phyloP scores from a whole-genome alignment of 2,113 vertebrate genomes.

The Anguilla japonica region DNA sequence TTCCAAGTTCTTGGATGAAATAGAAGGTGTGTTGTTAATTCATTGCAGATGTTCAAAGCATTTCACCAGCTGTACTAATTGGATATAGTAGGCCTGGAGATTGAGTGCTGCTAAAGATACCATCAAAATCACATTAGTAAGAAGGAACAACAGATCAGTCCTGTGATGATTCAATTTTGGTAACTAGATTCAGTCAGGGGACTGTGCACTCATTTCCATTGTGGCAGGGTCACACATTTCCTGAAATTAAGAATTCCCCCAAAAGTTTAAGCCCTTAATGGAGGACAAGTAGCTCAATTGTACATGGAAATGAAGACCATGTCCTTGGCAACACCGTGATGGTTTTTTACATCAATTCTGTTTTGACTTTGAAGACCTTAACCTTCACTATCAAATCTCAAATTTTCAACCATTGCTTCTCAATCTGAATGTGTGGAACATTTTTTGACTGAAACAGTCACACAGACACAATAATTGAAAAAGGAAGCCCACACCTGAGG shows the following conservation, averaged over 20 bases:
- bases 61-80: conserved; percentile 21
- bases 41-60: neutral
- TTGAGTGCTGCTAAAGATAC: conserved; percentile 9
- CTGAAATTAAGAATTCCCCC: neutral
- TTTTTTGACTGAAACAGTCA: neutral
- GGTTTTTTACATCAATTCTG: neutral
- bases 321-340: neutral
- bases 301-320: neutral
- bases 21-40: conserved; percentile 9
- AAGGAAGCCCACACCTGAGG: no score
- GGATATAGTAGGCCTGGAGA: neutral
- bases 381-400: neutral
- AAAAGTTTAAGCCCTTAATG: neutral
- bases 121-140: conserved; percentile 12
- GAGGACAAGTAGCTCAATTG: neutral
- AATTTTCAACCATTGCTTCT: neutral
- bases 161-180: neutral
- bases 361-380: neutral
- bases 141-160: neutral
- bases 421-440: neutral
- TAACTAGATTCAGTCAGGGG: neutral
- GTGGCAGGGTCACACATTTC: neutral
- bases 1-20: neutral
- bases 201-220: neutral
- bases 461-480: neutral